Base-by-base conservation (phyloP, 2,888 invertebrate genomes). In the Pyrrhia umbra region DNA sequence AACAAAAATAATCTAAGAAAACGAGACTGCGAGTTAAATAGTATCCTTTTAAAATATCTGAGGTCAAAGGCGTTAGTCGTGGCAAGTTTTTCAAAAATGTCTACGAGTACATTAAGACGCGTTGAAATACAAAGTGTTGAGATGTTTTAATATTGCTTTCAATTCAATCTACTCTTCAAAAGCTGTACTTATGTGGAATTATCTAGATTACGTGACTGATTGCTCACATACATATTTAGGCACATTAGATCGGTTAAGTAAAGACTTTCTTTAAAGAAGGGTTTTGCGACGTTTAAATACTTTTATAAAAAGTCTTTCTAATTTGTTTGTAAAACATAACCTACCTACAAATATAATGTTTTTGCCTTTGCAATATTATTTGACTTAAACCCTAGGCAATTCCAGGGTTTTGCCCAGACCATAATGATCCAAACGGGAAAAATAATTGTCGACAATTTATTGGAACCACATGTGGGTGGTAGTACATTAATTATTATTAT, bases 51-150 rank as follows among this genome's bases (percentile, higher is more conserved):
- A 55, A 65, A 64, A 72, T 45, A 69, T 75, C 40, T 30, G 20
- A 49, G 69, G 69, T 23, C 64, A 62, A 68, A 43, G 45, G 58
- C 52, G 42, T 79, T 81, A 81, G 61, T 86, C 85, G 86, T 86
- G 86, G 75, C 78, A 71, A 82, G 81, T 84, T 84, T 84, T 82
- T 86, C 85, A 86, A 78, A 82, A 68, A 75, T n/a, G 68, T 69
- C 75, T 68, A 52, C 55, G n/a, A n/a, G n/a, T n/a, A 42, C 50
- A 52, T 9, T 67, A 71, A 58, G 21, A 45, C 68, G 56, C 60
- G 47, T 73, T 56, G 62, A 71, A 52, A 37, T 30, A 15, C 68
- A 42, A 54, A 39, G n/a, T 50, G 39, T 40, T 30, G 21, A 58
- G 23, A 42, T 21, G 49, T 62, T 50, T 46, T 50, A 46, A 30